These are phyloP conservation scores for Brachyopa scutellaris DNA, from an alignment of 2,888 invertebrate genomes.

Conservation along the genomic window DNA sequence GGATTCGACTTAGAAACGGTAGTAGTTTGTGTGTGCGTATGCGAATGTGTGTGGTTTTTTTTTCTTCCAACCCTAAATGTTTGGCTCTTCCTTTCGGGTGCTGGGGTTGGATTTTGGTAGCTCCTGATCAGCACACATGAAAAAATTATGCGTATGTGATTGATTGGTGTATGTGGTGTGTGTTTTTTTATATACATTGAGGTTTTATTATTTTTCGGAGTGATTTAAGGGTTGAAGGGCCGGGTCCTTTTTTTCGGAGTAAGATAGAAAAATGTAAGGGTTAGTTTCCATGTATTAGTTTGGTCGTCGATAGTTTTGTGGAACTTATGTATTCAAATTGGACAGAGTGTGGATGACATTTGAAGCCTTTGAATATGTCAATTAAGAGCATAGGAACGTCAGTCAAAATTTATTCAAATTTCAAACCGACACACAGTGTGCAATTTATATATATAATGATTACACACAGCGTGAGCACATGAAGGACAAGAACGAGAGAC, in stretches of 20 bases:
- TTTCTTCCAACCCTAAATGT: constrained; percentile 66
- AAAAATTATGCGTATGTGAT: constrained; percentile 71
- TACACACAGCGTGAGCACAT: too few species aligned
- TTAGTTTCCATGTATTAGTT: constrained; percentile 1
- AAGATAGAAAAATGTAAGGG: constrained; percentile 18
- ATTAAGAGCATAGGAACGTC: too few species aligned
- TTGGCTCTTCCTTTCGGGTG: constrained; percentile 49
- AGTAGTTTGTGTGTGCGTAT: background rate
- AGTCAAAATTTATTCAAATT: too few species aligned
- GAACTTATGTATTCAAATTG: background rate
- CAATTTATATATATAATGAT: too few species aligned
- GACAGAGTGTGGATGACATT: constrained; percentile 10
- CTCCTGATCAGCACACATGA: constrained; percentile 68
- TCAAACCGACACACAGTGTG: too few species aligned
- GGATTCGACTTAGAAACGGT: constrained; percentile 58
- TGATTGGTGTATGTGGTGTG: constrained; percentile 63
- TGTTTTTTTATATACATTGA: constrained; percentile 10
- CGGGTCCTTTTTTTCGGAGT: constrained; percentile 37
- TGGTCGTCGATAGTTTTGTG: constrained; percentile 29
- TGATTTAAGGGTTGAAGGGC: constrained; percentile 41
- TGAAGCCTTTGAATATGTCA: too few species aligned
- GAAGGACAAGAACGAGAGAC: too few species aligned
- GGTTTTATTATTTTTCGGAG: constrained; percentile 35
- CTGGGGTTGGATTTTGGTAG: constrained; percentile 34
- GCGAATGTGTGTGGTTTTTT: too few species aligned